Evolutionary conservation across 2,888 invertebrate species (phyloP).

Genomic region (Lumbricus terrestris): DNA sequence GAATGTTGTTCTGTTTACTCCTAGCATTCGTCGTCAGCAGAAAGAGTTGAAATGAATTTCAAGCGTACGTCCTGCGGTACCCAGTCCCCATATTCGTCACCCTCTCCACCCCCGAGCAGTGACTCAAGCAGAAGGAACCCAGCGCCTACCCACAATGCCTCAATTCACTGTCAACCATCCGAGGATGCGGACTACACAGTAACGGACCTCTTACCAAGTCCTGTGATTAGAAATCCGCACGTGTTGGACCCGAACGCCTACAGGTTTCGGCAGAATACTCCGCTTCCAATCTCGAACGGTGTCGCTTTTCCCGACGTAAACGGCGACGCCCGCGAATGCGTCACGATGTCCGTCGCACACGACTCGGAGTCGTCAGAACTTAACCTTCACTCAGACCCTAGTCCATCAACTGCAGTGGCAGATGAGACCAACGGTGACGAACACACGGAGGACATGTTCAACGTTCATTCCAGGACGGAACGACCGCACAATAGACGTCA

Average conservation of each 20-base stretch:
- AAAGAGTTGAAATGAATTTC: neutral
- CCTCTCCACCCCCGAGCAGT: neutral
- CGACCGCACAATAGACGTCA: neutral
- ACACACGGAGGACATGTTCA: neutral
- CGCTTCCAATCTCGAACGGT: neutral
- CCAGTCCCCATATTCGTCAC: neutral
- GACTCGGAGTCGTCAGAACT: neutral
- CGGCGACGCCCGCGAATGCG: neutral
- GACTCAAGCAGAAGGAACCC: neutral
- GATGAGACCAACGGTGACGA: neutral
- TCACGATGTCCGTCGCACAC: neutral
- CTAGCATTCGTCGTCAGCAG: neutral
- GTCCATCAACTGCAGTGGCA: neutral
- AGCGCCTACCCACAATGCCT: neutral
- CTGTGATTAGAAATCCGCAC: neutral
- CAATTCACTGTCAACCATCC: neutral
- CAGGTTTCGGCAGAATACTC: neutral
- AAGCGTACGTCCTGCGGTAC: neutral
- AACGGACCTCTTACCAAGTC: neutral
- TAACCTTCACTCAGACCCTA: neutral
- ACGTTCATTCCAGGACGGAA: neutral
- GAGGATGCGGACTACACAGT: neutral
- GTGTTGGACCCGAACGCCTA: neutral
- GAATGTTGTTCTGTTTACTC: neutral
- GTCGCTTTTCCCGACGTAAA: neutral